Percentiles rank a stretch among this genome's conserved stretches.
These are phyloP conservation scores for Lamprologus ornatipinnis DNA, from an alignment of 2,113 vertebrate genomes.

Conservation along the genomic window DNA sequence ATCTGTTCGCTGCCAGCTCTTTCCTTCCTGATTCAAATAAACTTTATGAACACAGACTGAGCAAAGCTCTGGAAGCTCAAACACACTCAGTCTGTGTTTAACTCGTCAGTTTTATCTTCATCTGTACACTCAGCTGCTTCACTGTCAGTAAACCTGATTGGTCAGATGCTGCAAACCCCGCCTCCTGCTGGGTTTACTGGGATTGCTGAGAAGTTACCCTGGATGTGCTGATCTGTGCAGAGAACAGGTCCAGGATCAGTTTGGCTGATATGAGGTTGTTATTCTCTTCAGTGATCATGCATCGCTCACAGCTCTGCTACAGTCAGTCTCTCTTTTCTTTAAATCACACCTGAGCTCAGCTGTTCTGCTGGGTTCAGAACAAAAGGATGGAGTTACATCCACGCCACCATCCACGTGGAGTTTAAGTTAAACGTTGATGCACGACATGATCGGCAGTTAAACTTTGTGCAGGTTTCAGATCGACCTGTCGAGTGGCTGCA, in stretches of 20 bases:
- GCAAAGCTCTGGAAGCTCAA: neutral
- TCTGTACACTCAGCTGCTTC: fast-evolving
- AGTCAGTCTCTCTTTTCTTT: fast-evolving
- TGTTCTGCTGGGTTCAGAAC: neutral
- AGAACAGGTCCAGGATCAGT: neutral
- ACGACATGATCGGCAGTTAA: fast-evolving
- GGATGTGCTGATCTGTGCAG: neutral
- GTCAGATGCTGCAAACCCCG: neutral
- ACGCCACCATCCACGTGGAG: fast-evolving
- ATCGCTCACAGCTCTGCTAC: neutral
- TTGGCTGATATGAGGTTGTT: neutral
- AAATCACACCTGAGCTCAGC: neutral
- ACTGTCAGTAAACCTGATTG: neutral
- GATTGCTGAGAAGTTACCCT: fast-evolving
- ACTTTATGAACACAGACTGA: neutral
- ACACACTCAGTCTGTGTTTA: neutral
- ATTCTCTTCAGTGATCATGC: neutral
- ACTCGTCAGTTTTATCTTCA: fast-evolving
- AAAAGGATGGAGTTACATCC: neutral
- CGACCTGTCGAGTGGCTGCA: slow-evolving; percentile 87
- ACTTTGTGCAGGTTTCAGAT: slow-evolving; percentile 82
- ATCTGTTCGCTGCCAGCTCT: fast-evolving
- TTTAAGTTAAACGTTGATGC: neutral
- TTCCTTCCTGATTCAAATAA: neutral
- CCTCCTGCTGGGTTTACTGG: neutral